Percentiles rank a stretch among this genome's conserved stretches.
These are phyloP conservation scores for Catonia carolina DNA, from an alignment of 2,888 invertebrate species.

Conservation along the genomic window DNA sequence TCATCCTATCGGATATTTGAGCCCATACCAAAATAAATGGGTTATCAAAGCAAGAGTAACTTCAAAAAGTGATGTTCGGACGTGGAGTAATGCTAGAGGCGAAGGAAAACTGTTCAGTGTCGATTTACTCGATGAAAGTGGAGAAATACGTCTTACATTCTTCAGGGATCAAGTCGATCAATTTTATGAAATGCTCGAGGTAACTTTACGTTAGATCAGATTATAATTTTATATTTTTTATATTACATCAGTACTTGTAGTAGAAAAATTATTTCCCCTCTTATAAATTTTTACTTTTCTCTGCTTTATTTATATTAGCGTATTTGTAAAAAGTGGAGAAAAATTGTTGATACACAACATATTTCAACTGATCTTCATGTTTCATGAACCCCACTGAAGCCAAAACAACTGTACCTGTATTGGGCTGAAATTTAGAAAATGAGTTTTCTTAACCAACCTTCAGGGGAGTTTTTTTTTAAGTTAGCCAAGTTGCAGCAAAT, in stretches of 20 bases:
- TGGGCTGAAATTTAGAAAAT: too few species aligned
- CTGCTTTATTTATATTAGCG: too few species aligned
- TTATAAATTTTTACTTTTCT: neutral
- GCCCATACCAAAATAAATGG: conserved; percentile 94
- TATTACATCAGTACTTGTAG: neutral
- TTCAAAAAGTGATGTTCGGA: conserved; percentile 69
- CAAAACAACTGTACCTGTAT: too few species aligned
- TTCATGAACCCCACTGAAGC: too few species aligned
- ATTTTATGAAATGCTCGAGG: conserved; percentile 82
- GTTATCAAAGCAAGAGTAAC: conserved; percentile 84
- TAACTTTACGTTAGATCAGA: conserved; percentile 44
- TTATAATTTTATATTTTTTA: neutral
- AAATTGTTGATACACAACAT: too few species aligned
- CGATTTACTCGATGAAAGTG: conserved; percentile 88
- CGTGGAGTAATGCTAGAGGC: conserved; percentile 87
- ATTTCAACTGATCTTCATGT: too few species aligned
- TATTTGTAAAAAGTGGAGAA: too few species aligned
- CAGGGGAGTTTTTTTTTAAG: too few species aligned
- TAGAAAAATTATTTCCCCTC: too few species aligned
- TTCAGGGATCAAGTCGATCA: conserved; percentile 84
- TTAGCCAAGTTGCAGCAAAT: too few species aligned
- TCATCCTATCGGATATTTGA: conserved; percentile 76
- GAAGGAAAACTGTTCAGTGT: conserved; percentile 91
- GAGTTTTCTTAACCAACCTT: too few species aligned
- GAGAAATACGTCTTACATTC: conserved; percentile 87